Base-by-base conservation (phyloP, 2,113 vertebrate genomes). In the Phainopepla nitens region DNA sequence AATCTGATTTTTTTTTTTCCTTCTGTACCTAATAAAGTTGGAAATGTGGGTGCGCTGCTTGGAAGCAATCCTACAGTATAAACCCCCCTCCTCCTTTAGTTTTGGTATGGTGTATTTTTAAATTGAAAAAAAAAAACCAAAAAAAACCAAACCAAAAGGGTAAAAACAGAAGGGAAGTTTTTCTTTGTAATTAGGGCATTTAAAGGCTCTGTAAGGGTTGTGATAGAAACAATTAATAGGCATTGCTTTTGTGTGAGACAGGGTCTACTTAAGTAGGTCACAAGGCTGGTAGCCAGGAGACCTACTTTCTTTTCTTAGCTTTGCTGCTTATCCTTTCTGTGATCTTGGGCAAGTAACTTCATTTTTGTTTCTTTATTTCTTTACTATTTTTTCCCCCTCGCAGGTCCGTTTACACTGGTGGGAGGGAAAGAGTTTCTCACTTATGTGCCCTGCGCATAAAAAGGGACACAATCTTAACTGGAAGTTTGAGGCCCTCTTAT, bases 201-300 rank as follows among this genome's bases (percentile, higher is more conserved):
- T 60, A 77, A 69, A 77, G 35, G 39, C 24, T 54, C 25, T 39
- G 11, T 51, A 81, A 35, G 50, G 50, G 44, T 36, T 81, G 65
- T 47, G 77, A 95, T 27, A 91, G 64, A 75, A 94, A 61, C 80
- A 94, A 91, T 89, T 92, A 92, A 83, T 42, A 81, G 51, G 68
- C 71, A 36, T 58, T 83, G 44, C 60, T 69, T 93, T 81, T 93
- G 70, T 89, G 53, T 8, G 13, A 95, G 54, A 65, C 42, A 11
- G 44, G 42, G 29, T 60, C 75, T 88, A 44, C 71, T 94, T 87
- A 96, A 94, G 62, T 93, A 93, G 93, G 93, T 90, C 7, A 7
- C 0, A 2, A 88, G 92, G 86, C 86, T 73, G 53, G 79, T 88
- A 92, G 76, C 90, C 90, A 94, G 71, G 79, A 95, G 44, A 78